Evolutionary conservation across 1,140 invertebrate species (phyloP).

Genomic region (Linepithema humile): DNA sequence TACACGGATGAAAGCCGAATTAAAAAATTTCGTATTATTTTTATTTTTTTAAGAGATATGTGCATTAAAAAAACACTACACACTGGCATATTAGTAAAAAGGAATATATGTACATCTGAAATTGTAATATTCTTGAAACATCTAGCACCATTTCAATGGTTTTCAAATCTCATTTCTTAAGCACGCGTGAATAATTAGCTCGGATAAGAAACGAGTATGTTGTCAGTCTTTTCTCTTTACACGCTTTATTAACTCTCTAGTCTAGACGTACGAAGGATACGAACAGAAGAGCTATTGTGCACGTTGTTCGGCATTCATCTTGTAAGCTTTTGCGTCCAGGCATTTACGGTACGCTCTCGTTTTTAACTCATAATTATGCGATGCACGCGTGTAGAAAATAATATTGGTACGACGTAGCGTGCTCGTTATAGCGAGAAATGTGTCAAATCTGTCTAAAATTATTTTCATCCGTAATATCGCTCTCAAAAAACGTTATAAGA

Average conservation of each 20-base stretch:
- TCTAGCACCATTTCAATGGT: conserved; percentile 2
- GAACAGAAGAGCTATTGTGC: conserved; percentile 75
- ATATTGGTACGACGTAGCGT: background rate
- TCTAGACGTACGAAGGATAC: conserved; percentile 62
- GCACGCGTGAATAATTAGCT: conserved; percentile 76
- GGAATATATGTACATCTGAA: background rate
- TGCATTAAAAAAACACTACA: background rate
- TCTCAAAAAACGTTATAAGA: background rate
- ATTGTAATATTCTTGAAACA: conserved; percentile 1
- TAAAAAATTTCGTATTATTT: background rate
- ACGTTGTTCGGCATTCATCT: conserved; percentile 21
- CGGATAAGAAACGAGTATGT: conserved; percentile 65
- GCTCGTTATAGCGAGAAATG: background rate
- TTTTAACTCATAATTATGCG: conserved; percentile 48
- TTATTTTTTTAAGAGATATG: background rate
- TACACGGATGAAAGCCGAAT: background rate
- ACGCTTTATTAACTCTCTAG: conserved; percentile 77
- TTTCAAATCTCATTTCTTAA: conserved; percentile 61
- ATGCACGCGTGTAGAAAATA: conserved; percentile 13
- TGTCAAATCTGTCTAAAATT: background rate
- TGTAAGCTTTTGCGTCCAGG: conserved; percentile 41
- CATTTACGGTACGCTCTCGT: conserved; percentile 23
- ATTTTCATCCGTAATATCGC: background rate
- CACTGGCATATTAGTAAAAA: background rate
- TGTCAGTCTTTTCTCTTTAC: conserved; percentile 75